Conservation (phyloP, 2,113 vertebrate species). For the Daboia siamensis region DNA sequence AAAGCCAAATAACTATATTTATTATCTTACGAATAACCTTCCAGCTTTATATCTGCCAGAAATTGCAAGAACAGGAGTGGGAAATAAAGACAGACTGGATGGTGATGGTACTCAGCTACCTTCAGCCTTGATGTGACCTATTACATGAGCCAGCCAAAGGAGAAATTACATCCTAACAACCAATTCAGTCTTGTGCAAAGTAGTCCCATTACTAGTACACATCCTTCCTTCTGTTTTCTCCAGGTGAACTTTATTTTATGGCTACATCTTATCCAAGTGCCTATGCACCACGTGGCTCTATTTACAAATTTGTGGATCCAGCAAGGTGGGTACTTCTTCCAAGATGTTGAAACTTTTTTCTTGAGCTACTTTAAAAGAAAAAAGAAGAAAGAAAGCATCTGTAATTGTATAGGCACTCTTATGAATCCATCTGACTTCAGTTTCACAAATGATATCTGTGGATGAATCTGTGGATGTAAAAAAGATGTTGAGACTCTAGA, state of each 20-base stretch:
- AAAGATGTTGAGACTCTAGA: too few species aligned
- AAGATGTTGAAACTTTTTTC: not conserved
- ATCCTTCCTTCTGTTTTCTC: slow-evolving; percentile 3
- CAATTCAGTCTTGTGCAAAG: not conserved
- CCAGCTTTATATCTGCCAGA: not conserved
- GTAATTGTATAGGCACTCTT: not conserved
- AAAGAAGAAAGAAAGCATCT: not conserved
- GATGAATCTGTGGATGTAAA: too few species aligned
- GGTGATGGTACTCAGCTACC: not conserved
- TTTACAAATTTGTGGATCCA: slow-evolving; percentile 85
- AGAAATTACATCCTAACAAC: not conserved
- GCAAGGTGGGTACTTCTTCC: slow-evolving; percentile 72
- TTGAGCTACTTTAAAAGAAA: not conserved
- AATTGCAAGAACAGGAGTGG: not conserved
- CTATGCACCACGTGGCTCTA: slow-evolving; percentile 66
- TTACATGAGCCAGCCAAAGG: not conserved
- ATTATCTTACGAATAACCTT: not conserved
- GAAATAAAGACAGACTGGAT: not conserved
- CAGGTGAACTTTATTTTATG: slow-evolving; percentile 86
- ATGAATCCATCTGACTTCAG: not conserved
- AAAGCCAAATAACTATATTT: not conserved
- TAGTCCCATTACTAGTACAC: not conserved
- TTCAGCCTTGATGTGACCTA: not conserved
- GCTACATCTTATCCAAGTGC: slow-evolving; percentile 79
- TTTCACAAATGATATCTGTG: not conserved